Percentiles rank a stretch among this genome's conserved stretches.
phyloP scores from a whole-genome alignment of 2,113 vertebrate genomes.

The Petrocephalus microphthalmus region DNA sequence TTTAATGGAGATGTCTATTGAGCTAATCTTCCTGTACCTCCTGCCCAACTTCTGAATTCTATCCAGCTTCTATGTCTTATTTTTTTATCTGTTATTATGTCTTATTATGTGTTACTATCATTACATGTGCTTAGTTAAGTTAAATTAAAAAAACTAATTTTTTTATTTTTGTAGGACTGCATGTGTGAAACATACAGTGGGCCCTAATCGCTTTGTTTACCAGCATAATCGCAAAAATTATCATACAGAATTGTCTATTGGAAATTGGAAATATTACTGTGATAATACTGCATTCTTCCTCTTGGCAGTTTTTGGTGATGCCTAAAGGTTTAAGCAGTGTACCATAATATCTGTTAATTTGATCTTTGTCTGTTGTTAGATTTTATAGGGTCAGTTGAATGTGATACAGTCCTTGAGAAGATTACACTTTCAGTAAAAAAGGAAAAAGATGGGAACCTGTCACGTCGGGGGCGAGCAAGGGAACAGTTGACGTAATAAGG shows the following conservation, averaged over 20 bases:
- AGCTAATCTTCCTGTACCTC: slow-evolving; percentile 58
- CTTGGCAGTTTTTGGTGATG: neutral
- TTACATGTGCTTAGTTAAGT: neutral
- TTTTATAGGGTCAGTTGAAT: neutral
- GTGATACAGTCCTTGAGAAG: neutral
- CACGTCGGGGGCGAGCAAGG: no score
- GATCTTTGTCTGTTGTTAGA: neutral
- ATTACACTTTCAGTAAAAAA: neutral
- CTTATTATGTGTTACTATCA: neutral
- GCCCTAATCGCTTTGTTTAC: no score
- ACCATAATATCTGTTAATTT: neutral
- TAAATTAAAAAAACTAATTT: neutral
- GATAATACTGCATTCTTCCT: neutral
- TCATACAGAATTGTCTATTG: no score
- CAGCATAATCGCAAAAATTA: no score
- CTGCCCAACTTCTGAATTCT: slow-evolving; percentile 12
- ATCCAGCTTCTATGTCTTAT: neutral
- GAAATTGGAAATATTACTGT: neutral
- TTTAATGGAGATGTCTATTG: slow-evolving; percentile 65
- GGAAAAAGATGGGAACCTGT: neutral
- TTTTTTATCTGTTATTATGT: neutral
- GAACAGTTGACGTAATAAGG: no score
- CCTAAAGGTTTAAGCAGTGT: neutral
- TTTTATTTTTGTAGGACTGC: no score
- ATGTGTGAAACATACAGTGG: no score